Percentiles rank a stretch among this genome's conserved stretches.
phyloP scores from a whole-genome alignment of 2,888 invertebrate species.

The Lasius platythorax region DNA sequence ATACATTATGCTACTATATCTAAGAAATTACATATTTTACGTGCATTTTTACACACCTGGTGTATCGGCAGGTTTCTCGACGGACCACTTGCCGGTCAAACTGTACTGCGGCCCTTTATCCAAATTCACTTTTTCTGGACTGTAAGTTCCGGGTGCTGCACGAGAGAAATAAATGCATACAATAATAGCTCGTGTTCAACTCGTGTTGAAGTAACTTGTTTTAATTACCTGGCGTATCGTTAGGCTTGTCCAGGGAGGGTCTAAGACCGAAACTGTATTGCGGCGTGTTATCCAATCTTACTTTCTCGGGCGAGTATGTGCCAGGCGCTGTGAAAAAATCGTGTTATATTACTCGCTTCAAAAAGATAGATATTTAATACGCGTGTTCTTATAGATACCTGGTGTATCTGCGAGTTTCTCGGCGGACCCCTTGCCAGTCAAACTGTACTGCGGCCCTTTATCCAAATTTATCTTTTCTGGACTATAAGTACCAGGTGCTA shows the following conservation, averaged over 20 bases:
- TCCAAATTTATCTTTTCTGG: slow-evolving; percentile 88
- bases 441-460: slow-evolving; percentile 89
- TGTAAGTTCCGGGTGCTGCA: slow-evolving; percentile 52
- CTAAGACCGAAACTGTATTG: slow-evolving; percentile 74
- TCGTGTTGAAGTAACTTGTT: background rate
- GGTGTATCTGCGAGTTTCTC: slow-evolving; percentile 89
- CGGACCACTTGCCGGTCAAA: slow-evolving; percentile 89
- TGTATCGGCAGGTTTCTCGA: slow-evolving; percentile 88
- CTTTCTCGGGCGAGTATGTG: slow-evolving; percentile 75
- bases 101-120: slow-evolving; percentile 89
- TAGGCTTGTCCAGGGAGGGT: slow-evolving; percentile 86
- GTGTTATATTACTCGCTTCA: background rate
- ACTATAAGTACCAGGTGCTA: slow-evolving; percentile 76
- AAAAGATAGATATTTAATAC: background rate
- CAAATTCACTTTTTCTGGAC: slow-evolving; percentile 87
- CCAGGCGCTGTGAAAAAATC: slow-evolving; percentile 65
- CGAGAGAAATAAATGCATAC: background rate
- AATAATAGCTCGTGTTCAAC: background rate
- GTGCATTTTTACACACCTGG: slow-evolving; percentile 84
- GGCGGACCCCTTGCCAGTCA: slow-evolving; percentile 89
- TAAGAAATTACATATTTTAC: slow-evolving; percentile 5
- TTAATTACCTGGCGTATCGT: slow-evolving; percentile 88
- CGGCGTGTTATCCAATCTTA: slow-evolving; percentile 71
- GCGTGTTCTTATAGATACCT: slow-evolving; percentile 78
- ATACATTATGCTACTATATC: slow-evolving; percentile 55